Evolutionary conservation across 2,797 vertebrate species (phyloP).

Genomic region (Knipowitschia caucasica): DNA sequence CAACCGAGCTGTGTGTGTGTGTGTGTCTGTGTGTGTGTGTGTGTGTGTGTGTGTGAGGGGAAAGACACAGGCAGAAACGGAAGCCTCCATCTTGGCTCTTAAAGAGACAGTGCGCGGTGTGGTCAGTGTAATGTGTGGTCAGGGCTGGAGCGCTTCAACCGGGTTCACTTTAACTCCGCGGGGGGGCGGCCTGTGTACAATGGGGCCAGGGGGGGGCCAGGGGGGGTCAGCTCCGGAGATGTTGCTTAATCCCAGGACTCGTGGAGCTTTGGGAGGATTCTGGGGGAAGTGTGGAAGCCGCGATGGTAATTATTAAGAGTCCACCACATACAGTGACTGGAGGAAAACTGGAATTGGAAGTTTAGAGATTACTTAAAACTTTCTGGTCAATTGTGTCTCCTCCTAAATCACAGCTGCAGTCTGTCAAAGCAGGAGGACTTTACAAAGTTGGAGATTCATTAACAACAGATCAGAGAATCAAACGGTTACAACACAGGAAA

Average conservation of each 20-base stretch:
- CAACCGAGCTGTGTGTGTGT: slow-evolving; percentile 8
- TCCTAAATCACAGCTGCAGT: no score
- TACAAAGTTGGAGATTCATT: no score
- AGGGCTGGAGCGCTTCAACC: not conserved
- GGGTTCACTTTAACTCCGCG: not conserved
- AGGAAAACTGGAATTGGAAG: no score
- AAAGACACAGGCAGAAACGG: slow-evolving; percentile 66
- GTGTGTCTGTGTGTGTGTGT: not conserved
- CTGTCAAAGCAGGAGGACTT: no score
- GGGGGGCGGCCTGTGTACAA: slow-evolving; percentile 1
- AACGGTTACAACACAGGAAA: no score
- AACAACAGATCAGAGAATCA: no score
- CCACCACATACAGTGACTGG: no score
- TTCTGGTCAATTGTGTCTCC: no score
- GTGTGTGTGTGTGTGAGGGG: slow-evolving; percentile 3
- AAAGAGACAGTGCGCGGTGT: slow-evolving; percentile 73
- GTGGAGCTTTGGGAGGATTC: not conserved
- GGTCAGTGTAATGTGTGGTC: no score
- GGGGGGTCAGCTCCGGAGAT: not conserved
- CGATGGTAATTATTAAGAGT: no score
- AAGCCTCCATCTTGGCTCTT: slow-evolving; percentile 74
- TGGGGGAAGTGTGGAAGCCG: no score
- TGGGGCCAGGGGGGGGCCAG: not conserved
- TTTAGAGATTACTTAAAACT: no score
- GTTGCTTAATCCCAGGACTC: not conserved